Base-by-base conservation (phyloP, 2,888 invertebrate species). In the Flexamia atlantica region DNA sequence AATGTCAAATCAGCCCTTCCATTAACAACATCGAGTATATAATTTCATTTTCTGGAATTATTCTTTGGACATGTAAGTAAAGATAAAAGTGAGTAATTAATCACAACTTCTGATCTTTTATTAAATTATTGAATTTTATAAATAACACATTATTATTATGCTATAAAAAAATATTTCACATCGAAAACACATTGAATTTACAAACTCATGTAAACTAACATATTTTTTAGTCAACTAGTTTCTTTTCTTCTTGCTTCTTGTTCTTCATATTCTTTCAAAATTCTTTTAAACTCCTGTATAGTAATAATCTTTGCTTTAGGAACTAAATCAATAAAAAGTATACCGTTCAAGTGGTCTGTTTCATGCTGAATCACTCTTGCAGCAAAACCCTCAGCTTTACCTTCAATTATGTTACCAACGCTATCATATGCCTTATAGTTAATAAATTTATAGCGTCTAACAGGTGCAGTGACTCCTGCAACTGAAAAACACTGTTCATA, bases 401-500 rank as follows among this genome's bases (percentile, higher is more conserved):
- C 76, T 28, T 46, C 9, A 5, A 76, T 40, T 9, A 46, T 2
- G 20, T 46, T 76, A 1, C 76, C 76, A 28, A 10, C 28, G 3
- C 10, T 20, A 46, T 76, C 76, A 3, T 9, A 36, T 1, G 76
- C 76, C 9, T 42, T 28, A 28, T 46, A 76, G 28, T 25, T 20
- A 17, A 76, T 76, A 25, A 12, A 28, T 23, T 46, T 76, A 20
- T 76, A 76, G 3, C 76, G 76, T 50, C 40, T 76, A 2, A 76
- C 76, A 10, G 76, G 76, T 5, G 76, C 76, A 3, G 76, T 76
- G 28, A 76, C 46, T 17, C 76, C 76, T 46, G 0, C 4, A 7
- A 76, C 76, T 46, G 76, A 76, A 23, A 76, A 76, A 46, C 76
- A 76, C 28, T 76, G 76, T 76, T 76, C 76, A 28, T 50, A 76